Evolutionary conservation across 2,797 vertebrate genomes (phyloP), one percentile per base, ranked within the genome.

Genomic region (Novumbra hubbsi): DNA sequence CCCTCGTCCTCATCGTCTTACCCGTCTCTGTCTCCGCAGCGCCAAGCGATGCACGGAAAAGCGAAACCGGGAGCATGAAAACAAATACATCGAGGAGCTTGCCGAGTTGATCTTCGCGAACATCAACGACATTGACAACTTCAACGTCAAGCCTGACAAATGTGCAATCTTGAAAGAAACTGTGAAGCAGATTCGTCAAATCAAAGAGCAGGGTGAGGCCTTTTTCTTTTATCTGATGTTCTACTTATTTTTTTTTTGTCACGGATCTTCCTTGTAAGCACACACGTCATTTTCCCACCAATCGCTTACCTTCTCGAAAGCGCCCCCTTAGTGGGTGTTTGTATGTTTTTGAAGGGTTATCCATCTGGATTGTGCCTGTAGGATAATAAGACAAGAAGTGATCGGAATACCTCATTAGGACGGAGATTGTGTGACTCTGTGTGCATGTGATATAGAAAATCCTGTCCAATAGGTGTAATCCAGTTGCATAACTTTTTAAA

Each of bases 111-210:
- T 99, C 91, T 98, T 98, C 84, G 95, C 95, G 80, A 99, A 98
- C 94, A 96, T 99, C 92, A 98, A 96, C 77, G 97, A 98, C 88
- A 98, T 99, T 77, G 96, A 99, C 88, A 98, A 97, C 93, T 97
- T 99, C 83, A 98, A 99, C 87, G 96, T 98, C 85, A 98, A 98
- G 88, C 97, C 97, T 71, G 97, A 99, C 94, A 99, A 99, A 94
- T 98, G 97, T 92, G 97, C 96, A 92, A 97, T 99, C 89, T 93
- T 99, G 82, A 98, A 97, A 87, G 97, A 99, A 95, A 99, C 97
- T 87, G 97, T 99, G 92, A 97, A 97, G 90, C 97, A 98, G 93
- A 99, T 99, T 90, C 93, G 97, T 83, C 97, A 98, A 92, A 98
- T 99, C 92, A 98, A 98, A 93, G 96, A 98, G 91, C 97, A 97